Percentiles rank a stretch among this genome's conserved stretches.
Evolutionary conservation across 1,140 invertebrate species (phyloP).

Genomic region (Lucilia sericata): DNA sequence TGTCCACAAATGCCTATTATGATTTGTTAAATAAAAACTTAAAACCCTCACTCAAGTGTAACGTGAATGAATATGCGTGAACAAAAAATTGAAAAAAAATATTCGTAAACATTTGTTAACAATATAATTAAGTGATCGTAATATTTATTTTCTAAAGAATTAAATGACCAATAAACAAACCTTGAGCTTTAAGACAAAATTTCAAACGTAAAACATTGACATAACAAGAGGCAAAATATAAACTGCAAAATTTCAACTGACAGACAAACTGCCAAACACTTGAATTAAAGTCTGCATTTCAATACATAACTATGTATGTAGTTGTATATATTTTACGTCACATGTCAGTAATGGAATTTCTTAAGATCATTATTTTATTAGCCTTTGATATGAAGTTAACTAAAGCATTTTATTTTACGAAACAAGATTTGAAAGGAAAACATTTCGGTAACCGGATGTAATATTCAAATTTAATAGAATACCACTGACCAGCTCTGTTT

Average conservation of each 20-base stretch:
- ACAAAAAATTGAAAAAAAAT: conserved; percentile 10
- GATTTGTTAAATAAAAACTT: not conserved
- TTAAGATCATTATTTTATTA: not conserved
- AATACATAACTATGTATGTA: too few species aligned
- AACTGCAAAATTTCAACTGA: too few species aligned
- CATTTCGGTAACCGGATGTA: not conserved
- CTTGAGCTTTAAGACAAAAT: not conserved
- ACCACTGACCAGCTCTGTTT: too few species aligned
- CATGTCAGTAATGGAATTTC: not conserved
- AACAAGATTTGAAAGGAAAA: not conserved
- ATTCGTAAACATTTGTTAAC: conserved; percentile 11
- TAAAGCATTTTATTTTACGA: not conserved
- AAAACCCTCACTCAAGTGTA: not conserved
- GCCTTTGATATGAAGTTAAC: not conserved
- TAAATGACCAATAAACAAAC: not conserved
- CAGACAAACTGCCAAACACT: too few species aligned
- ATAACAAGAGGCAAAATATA: not conserved
- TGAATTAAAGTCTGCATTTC: too few species aligned
- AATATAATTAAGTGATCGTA: conserved; percentile 15
- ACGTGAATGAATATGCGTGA: not conserved
- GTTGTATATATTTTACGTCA: too few species aligned
- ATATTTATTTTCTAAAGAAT: not conserved
- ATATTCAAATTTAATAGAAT: not conserved
- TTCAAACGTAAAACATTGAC: not conserved
- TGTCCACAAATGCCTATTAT: not conserved